These are phyloP conservation scores for Oscheius sp. DNA, from an alignment of 1,140 invertebrate genomes.

Conservation along the genomic window DNA sequence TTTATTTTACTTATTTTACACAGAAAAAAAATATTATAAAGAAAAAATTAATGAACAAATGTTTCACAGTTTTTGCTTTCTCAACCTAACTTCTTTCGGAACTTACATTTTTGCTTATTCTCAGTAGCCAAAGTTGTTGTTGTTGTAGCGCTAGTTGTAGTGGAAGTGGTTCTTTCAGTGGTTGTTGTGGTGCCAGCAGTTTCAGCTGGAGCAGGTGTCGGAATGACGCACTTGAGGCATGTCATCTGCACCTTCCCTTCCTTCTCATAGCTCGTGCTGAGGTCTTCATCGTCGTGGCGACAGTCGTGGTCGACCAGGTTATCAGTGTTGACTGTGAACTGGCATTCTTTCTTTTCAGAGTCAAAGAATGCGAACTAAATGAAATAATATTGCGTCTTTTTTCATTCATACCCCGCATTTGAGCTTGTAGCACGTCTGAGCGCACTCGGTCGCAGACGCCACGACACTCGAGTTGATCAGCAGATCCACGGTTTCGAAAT, in stretches of 20 bases:
- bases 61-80: too few species aligned
- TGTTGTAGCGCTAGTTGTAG: not conserved
- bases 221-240: not conserved
- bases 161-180: not conserved
- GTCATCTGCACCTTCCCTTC: slow-evolving; percentile 24
- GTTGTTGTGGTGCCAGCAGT: not conserved
- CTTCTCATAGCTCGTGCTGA: slow-evolving; percentile 3
- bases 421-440: slow-evolving; percentile 4
- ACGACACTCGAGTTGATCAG: slow-evolving; percentile 19
- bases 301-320: slow-evolving; percentile 22
- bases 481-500: slow-evolving; percentile 30
- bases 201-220: not conserved
- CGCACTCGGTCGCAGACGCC: slow-evolving; percentile 22
- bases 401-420: slow-evolving; percentile 20
- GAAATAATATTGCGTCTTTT: not conserved
- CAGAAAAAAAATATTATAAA: too few species aligned
- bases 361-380: slow-evolving; percentile 30
- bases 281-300: slow-evolving; percentile 1
- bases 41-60: too few species aligned
- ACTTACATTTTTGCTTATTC: too few species aligned
- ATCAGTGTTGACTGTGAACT: slow-evolving; percentile 28
- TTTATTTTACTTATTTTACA: too few species aligned
- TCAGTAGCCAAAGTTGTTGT: not conserved
- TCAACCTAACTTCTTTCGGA: too few species aligned
- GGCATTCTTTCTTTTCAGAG: not conserved